These are phyloP conservation scores for Lepetodrilus schrolli DNA, from an alignment of 2,888 invertebrate genomes.

Conservation along the genomic window DNA sequence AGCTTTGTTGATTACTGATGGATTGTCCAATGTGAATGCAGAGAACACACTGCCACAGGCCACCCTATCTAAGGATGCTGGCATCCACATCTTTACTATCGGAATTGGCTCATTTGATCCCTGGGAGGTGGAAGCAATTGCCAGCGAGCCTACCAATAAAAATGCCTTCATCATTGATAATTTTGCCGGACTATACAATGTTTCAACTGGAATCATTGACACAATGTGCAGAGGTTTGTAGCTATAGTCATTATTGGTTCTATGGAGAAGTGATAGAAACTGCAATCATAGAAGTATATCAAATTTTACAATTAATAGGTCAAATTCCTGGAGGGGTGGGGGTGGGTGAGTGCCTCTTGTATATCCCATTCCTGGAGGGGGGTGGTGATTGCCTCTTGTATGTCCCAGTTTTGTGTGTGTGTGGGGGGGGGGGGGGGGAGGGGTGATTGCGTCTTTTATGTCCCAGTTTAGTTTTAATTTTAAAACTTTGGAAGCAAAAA, in stretches of 20 bases:
- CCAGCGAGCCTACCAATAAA: constrained; percentile 52
- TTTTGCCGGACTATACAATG: constrained; percentile 55
- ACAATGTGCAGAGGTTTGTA: constrained; percentile 57
- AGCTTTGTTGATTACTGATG: constrained; percentile 71
- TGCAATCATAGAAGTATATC: too few species aligned
- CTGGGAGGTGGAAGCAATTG: constrained; percentile 59
- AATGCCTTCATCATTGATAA: constrained; percentile 59
- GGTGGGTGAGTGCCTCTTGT: too few species aligned
- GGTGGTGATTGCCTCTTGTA: neutral
- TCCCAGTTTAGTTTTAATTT: too few species aligned
- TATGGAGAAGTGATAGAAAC: too few species aligned
- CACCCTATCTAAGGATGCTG: constrained; percentile 50
- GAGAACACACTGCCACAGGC: constrained; percentile 66
- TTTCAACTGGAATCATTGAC: constrained; percentile 55
- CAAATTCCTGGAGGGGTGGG: too few species aligned
- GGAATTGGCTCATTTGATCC: constrained; percentile 62
- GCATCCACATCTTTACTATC: constrained; percentile 66
- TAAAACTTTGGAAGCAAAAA: too few species aligned
- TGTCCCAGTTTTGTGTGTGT: neutral
- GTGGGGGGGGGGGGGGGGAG: neutral
- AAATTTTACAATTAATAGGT: too few species aligned
- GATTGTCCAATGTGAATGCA: constrained; percentile 65
- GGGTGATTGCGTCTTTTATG: too few species aligned
- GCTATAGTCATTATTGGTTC: too few species aligned
- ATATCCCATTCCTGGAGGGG: neutral